Base-by-base conservation (phyloP, 1,140 invertebrate genomes). In the Penaeus japonicus region DNA sequence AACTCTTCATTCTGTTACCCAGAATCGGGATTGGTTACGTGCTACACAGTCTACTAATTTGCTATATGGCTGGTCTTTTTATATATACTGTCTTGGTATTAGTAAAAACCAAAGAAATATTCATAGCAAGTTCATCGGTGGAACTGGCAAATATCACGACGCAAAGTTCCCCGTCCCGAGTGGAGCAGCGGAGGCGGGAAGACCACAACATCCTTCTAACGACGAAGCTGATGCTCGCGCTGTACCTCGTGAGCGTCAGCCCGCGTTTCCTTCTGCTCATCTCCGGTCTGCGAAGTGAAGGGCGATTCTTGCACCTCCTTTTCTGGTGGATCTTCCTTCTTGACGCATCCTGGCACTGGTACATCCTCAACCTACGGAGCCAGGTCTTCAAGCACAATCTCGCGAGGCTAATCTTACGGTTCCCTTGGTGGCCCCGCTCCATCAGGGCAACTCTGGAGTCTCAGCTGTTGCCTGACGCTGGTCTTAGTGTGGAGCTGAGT, bases 321-420 rank as follows among this genome's bases (percentile, higher is more conserved):
- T 82, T 22, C 24, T 24, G 70, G 70, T 87, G 86, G 86, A 30
- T 32, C 24, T 82, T 83, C 47, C 65, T 87, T 0, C 18, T 73
- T 2, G 73, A 62, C 53, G 70, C 86, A 53, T 87, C 86, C 47
- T 87, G 86, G 86, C 65, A 87, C 27, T 87, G 86, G 86, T 87
- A 87, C 47, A 24, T 87, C 10, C 82, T 81, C 62, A 87, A 87
- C 59, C 62, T 87, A 4, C 79, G 86, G 1, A 77, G 86, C 27
- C 39, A 65, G 30, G 70, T 82, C 47, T 87, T 87, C 80, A 54
- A 10, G 47, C 20, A 55, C 39, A 24, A 57, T 30, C 20, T 87
- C 10, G 54, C 59, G 17, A 81, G 27, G 30, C 47, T 87, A 2
- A 4, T 87, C 20, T 35, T 82, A 5, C n/a, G 22, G 35, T 57